A percentile compares a stretch with the other conserved stretches of the same genome.
Evolutionary conservation across 1,140 invertebrate species (phyloP).

Genomic region (Drosophila miranda): DNA sequence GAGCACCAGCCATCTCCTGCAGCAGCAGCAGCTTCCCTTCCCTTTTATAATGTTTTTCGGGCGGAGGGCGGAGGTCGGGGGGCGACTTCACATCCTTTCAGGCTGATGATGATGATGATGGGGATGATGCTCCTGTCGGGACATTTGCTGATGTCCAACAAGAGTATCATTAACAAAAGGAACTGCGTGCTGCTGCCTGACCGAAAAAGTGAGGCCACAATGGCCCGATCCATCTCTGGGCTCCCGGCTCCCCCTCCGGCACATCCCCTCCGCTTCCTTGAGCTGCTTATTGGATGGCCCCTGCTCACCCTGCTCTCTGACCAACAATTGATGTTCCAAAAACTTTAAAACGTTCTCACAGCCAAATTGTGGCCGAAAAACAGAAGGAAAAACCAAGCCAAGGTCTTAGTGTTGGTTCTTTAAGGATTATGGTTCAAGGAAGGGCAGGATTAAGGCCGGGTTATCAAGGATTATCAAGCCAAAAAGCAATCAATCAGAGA

Average conservation of each 20-base stretch:
- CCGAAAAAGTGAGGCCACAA: slow-evolving; percentile 40
- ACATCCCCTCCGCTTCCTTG: slow-evolving; percentile 27
- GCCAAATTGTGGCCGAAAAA: slow-evolving; percentile 33
- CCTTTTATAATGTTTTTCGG: slow-evolving; percentile 21
- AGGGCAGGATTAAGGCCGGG: too few relatives aligned
- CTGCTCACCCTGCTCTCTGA: neutral
- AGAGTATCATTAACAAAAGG: slow-evolving; percentile 79
- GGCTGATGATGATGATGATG: slow-evolving; percentile 47
- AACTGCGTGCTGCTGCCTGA: slow-evolving; percentile 72
- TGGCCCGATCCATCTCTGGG: slow-evolving; percentile 14
- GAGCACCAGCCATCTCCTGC: slow-evolving; percentile 32
- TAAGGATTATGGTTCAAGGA: too few relatives aligned
- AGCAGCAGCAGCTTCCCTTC: slow-evolving; percentile 3
- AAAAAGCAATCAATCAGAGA: too few relatives aligned
- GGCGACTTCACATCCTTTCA: slow-evolving; percentile 35
- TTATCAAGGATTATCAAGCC: too few relatives aligned
- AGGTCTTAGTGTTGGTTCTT: too few relatives aligned
- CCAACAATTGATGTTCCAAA: slow-evolving; percentile 44
- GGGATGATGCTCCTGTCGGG: slow-evolving; percentile 25
- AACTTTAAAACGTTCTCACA: slow-evolving; percentile 38
- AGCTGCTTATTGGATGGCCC: slow-evolving; percentile 62
- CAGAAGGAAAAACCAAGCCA: neutral
- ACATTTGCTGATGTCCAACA: slow-evolving; percentile 63
- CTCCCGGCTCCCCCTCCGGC: slow-evolving; percentile 10
- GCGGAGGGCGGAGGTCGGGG: too few relatives aligned